Base-by-base conservation (phyloP, 1,140 invertebrate species). In the Caerostris darwini region DNA sequence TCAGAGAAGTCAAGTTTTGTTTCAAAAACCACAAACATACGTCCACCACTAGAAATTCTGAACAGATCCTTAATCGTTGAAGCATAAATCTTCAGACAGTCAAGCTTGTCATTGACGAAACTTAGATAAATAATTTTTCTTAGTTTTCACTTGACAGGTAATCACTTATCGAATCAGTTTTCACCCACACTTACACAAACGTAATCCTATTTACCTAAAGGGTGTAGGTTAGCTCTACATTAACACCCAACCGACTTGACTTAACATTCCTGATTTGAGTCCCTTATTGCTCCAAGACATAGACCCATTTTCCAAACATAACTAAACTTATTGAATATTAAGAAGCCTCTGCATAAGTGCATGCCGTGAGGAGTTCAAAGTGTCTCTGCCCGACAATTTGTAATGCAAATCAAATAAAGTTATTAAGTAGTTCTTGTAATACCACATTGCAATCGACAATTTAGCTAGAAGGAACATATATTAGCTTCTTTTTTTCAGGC, bases 371-470 rank as follows among this genome's bases (percentile, higher is more conserved):
- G 61, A 64, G 61, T 64, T 77, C 8, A 10, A 77, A 77, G 71
- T 77, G 71, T 77, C 34, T 77, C 34, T 77, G 71, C 50, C 71
- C 71, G 34, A 77, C 50, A 77, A 77, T 77, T 77, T 77, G 71
- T 77, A 77, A 77, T 77, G 71, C 71, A 77, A 77, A 77, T 77
- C 71, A 12, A 77, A 77, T 77, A 19, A 77, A 77, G 71, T 77
- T 77, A 77, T 77, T 77, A 77, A 77, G 69, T 34, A 77, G 34
- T 77, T 77, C 69, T 77, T 77, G 69, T 77, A 77, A 77, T 77
- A 53, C 69, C 19, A 77, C 69, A 77, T 77, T 77, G 69, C 69
- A 34, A 77, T 69, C 34, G 69, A 77, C 69, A 77, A 14, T 77
- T 77, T 77, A 53, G 69, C 69, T 34, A 77, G 69, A 34, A 77